Evolutionary conservation across 2,113 vertebrate genomes (phyloP).

Genomic region (Cephalopterus ornatus): DNA sequence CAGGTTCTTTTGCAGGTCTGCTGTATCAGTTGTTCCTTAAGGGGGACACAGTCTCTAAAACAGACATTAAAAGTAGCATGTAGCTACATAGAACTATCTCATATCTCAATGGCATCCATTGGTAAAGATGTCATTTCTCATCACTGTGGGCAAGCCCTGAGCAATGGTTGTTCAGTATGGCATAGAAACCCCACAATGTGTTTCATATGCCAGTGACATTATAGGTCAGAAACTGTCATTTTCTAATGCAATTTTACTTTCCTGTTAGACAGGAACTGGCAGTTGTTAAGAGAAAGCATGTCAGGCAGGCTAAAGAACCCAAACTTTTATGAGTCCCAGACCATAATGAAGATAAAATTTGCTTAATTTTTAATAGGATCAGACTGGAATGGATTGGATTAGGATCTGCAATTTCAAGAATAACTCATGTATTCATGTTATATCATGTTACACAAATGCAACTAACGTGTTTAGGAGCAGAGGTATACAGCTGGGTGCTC

Average conservation of each 20-base stretch:
- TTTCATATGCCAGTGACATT: background rate
- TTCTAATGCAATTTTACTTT: background rate
- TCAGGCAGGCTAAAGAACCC: background rate
- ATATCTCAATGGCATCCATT: background rate
- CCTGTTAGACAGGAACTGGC: background rate
- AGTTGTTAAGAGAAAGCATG: background rate
- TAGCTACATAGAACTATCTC: background rate
- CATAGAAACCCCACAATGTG: accelerated
- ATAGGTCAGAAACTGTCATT: background rate
- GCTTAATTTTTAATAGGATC: background rate
- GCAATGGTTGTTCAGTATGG: background rate
- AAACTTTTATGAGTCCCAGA: background rate
- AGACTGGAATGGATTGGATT: background rate
- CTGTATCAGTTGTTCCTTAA: background rate
- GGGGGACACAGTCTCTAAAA: background rate
- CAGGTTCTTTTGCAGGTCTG: background rate
- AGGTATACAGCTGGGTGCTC: background rate
- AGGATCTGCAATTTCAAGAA: background rate
- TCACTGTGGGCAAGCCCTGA: background rate
- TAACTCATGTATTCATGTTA: background rate
- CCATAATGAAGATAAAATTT: background rate
- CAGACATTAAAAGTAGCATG: background rate
- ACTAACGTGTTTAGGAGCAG: background rate
- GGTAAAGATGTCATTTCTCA: background rate
- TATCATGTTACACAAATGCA: background rate